A percentile compares a stretch with the other conserved stretches of the same genome.
These are phyloP conservation scores for Psococerastis gibbosa DNA, from an alignment of 2,888 invertebrate genomes.

Conservation along the genomic window DNA sequence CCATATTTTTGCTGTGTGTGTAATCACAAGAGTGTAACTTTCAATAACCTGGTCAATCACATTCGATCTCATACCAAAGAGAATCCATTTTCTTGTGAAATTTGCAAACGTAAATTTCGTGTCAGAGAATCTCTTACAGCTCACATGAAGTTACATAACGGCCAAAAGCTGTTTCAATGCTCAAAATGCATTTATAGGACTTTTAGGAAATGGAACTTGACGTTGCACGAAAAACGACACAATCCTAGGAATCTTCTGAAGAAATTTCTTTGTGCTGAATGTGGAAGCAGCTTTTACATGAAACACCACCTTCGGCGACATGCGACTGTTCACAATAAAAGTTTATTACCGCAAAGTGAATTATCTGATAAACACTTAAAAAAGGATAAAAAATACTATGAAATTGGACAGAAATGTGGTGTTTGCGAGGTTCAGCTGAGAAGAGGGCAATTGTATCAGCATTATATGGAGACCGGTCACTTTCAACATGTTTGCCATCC, in stretches of 20 bases:
- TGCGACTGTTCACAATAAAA: neutral
- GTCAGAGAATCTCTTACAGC: neutral
- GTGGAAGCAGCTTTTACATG: slow-evolving; percentile 1
- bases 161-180: neutral
- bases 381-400: neutral
- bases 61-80: slow-evolving; percentile 6
- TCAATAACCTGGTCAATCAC: slow-evolving; percentile 5
- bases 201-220: slow-evolving; percentile 3
- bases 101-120: neutral
- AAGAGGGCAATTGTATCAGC: neutral
- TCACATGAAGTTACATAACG: neutral
- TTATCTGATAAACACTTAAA: neutral
- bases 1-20: slow-evolving; percentile 6
- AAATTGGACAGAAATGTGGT: neutral
- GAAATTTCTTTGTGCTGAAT: neutral
- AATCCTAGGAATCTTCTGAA: neutral
- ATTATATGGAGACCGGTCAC: slow-evolving; percentile 2
- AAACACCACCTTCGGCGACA: slow-evolving; percentile 5
- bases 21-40: neutral
- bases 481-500: slow-evolving; percentile 5
- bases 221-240: neutral
- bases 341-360: neutral
- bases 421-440: neutral
- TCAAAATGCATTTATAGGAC: neutral
- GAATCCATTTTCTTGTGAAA: neutral